Base-by-base conservation (phyloP, 1,140 invertebrate species). In the Nebria ingens region DNA sequence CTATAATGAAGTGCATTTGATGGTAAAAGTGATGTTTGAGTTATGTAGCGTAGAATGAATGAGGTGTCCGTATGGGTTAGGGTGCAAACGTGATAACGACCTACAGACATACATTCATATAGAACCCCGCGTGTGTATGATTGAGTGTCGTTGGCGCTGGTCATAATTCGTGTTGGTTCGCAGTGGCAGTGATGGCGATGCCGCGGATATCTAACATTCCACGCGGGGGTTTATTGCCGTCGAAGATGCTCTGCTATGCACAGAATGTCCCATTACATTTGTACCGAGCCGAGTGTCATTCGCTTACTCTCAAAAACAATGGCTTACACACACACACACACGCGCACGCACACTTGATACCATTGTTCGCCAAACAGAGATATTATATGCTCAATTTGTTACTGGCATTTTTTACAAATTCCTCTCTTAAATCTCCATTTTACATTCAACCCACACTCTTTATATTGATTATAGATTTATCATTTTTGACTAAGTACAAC, bases 101-200 rank as follows among this genome's bases (percentile, higher is more conserved):
- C 25, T 9, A 34, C n/a, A n/a, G n/a, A n/a, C n/a, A n/a, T n/a
- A n/a, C n/a, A n/a, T n/a, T n/a, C n/a, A n/a, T n/a, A n/a, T n/a
- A n/a, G n/a, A n/a, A n/a, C n/a, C n/a, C n/a, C n/a, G n/a, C 25
- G 25, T 34, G 6, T n/a, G 9, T 45, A 45, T 45, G 40, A 45
- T 45, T 45, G 40, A 45, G 9, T 45, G 15, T 45, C 40, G 4
- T 11, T 12, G 3, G 17, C 40, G 40, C 9, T 9, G 40, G 9
- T 45, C 40, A 45, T 45, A 63, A 63, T 61, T 63, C 60, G n/a
- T 60, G 58, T 58, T 61, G 59, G 52, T 59, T 56, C 58, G 59
- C 61, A 60, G 57, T 51, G 21, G n/a, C n/a, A n/a, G n/a, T n/a
- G 58, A 62, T 62, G 55, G 58, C 56, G 56, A 60, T 62, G 60